Evolutionary conservation across 1,140 invertebrate genomes (phyloP), one percentile per base, ranked within the genome.

Genomic region (Caenorhabditis inopinata): DNA sequence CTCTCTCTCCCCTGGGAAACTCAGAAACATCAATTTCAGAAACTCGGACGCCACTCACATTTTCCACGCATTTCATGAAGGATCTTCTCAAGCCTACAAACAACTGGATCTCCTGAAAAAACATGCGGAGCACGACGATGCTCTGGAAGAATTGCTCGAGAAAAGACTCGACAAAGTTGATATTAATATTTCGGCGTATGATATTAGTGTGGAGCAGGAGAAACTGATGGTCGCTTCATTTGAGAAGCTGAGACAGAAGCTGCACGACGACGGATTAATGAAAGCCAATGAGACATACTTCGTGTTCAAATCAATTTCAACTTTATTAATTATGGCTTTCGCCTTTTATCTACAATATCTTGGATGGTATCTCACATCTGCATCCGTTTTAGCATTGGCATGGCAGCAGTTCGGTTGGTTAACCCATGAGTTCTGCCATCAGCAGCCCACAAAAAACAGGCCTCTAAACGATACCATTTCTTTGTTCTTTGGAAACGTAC

Each of bases 351-450:
- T 87, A 11, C 86, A 87, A 79, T 87, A 84, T 48, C 29, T 68
- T 9, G 79, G 82, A 38, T 87, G 82, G 82, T 88, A 87, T 73
- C 27, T 88, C 6, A 47, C 74, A 7, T 88, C 87, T 14, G 86
- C 87, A 12, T 76, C 73, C n/a, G 46, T 84, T 12, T 42, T 89
- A n/a, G 87, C 86, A 18, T 47, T 88, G 12, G 78, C 79, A 16
- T 88, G 86, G 86, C 87, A 88, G 68, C 87, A 88, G 80, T 74
- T 88, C 25, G 87, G 87, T 45, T 88, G 87, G 86, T 58, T 86
- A 1, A 84, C 85, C 1, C 85, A 87, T 46, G 85, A 87, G 74
- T 87, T 82, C 74, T 89, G 87, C 58, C 86, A 87, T 53, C 86
- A 87, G 75, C 87, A 88, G 47, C 86, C 87, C 1, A 77, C 79